These are phyloP conservation scores for Austrofundulus limnaeus DNA, from an alignment of 2,113 vertebrate genomes.

Conservation along the genomic window DNA sequence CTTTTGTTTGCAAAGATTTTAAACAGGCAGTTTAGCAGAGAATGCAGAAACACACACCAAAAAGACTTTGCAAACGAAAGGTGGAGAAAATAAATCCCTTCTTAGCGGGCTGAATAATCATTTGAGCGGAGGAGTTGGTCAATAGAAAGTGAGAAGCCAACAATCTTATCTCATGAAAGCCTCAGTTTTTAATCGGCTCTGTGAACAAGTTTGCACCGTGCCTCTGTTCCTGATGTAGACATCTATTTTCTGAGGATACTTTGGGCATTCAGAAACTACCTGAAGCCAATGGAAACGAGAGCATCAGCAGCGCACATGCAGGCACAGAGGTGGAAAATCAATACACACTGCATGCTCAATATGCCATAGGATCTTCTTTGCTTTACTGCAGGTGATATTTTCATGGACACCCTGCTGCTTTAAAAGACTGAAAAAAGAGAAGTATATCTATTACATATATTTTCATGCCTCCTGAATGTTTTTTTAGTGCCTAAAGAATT, in stretches of 20 bases:
- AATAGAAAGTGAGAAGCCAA: constrained; percentile 11
- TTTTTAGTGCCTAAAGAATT: background rate
- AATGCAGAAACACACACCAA: background rate
- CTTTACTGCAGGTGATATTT: constrained; percentile 37
- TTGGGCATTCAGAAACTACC: constrained; percentile 30
- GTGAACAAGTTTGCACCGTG: constrained; percentile 33
- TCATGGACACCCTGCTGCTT: constrained; percentile 33
- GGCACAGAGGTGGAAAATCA: constrained; percentile 48
- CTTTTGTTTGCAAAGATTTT: background rate
- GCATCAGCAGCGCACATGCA: constrained; percentile 24
- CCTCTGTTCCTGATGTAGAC: constrained; percentile 36
- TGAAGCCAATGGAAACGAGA: constrained; percentile 28
- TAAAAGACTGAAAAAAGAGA: constrained; percentile 20
- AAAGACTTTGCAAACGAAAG: background rate
- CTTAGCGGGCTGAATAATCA: constrained; percentile 13
- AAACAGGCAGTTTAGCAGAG: background rate
- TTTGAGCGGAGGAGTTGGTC: constrained; percentile 32
- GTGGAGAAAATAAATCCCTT: constrained; percentile 14
- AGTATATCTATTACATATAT: background rate
- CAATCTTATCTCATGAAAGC: constrained; percentile 32
- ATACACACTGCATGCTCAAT: constrained; percentile 34
- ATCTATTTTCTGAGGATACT: constrained; percentile 35
- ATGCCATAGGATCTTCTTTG: constrained; percentile 33
- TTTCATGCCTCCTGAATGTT: background rate
- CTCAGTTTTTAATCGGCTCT: constrained; percentile 8